phyloP scores from a whole-genome alignment of 2,797 vertebrate species.

The Buphagus erythrorhynchus region DNA sequence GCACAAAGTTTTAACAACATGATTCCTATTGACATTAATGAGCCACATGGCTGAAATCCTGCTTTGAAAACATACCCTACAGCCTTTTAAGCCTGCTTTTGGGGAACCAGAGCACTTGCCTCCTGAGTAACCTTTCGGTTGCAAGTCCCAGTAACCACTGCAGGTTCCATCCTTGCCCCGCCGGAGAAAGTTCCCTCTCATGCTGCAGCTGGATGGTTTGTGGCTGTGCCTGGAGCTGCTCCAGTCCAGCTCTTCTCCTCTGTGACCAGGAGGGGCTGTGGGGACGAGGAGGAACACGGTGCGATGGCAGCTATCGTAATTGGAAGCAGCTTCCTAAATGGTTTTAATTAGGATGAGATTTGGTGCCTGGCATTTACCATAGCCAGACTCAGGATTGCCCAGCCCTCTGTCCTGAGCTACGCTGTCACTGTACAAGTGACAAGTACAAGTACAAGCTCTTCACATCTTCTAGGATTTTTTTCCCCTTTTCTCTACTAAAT shows the following conservation, averaged over 20 bases:
- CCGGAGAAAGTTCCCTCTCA: background rate
- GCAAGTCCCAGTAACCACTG: background rate
- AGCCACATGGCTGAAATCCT: constrained; percentile 43
- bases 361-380: background rate
- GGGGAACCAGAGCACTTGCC: constrained; percentile 32
- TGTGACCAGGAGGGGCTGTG: background rate
- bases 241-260: background rate
- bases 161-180: rapidly evolving
- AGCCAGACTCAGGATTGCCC: background rate
- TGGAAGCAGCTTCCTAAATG: constrained; percentile 30
- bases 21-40: constrained; percentile 42
- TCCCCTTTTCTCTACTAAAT: background rate
- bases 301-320: background rate
- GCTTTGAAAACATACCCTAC: constrained; percentile 52
- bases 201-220: rapidly evolving
- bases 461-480: background rate
- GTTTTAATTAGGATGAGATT: constrained; percentile 34
- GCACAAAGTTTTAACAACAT: background rate
- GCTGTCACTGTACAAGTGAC: background rate
- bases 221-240: background rate
- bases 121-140: background rate
- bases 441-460: background rate
- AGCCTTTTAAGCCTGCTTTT: constrained; percentile 19
- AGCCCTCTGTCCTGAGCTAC: background rate
- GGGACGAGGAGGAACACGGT: background rate